These are phyloP conservation scores for Drosophila lowei DNA, from an alignment of 1,140 invertebrate species.

Conservation along the genomic window DNA sequence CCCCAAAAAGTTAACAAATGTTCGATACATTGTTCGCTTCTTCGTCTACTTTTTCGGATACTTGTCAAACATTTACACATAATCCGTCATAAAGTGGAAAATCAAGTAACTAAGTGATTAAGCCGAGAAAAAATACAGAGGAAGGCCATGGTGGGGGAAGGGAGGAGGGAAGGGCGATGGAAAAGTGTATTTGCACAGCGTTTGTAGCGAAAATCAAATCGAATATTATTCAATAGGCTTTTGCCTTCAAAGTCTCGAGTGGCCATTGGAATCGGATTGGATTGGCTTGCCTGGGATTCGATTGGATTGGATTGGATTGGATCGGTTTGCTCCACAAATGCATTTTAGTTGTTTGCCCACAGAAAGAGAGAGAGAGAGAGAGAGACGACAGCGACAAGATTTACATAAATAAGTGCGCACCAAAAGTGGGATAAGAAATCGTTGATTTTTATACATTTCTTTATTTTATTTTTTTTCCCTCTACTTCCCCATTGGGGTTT, in stretches of 20 bases:
- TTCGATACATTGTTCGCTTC: conserved; percentile 49
- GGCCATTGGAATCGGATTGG: conserved; percentile 41
- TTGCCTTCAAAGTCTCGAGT: conserved; percentile 46
- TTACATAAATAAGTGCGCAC: conserved; percentile 75
- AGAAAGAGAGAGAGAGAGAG: conserved; percentile 20
- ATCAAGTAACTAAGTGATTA: conserved; percentile 77
- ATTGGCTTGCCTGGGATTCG: conserved; percentile 43
- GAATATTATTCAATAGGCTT: conserved; percentile 76
- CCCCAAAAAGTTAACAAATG: conserved; percentile 46
- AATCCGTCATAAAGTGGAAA: conserved; percentile 78
- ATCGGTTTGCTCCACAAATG: conserved; percentile 54
- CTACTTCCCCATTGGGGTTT: conserved; percentile 26
- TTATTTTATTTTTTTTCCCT: background rate
- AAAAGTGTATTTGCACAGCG: conserved; percentile 28
- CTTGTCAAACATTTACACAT: conserved; percentile 66
- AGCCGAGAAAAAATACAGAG: conserved; percentile 35
- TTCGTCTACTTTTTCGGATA: conserved; percentile 7
- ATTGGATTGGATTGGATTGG: conserved; percentile 25
- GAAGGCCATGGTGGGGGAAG: background rate
- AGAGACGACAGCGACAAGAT: conserved; percentile 51
- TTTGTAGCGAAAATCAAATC: conserved; percentile 64
- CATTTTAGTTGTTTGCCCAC: conserved; percentile 66
- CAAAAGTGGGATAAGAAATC: conserved; percentile 65
- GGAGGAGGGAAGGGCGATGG: background rate
- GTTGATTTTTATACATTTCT: conserved; percentile 36